Evolutionary conservation across 2,797 vertebrate species (phyloP).

Genomic region (Erpetoichthys calabaricus): DNA sequence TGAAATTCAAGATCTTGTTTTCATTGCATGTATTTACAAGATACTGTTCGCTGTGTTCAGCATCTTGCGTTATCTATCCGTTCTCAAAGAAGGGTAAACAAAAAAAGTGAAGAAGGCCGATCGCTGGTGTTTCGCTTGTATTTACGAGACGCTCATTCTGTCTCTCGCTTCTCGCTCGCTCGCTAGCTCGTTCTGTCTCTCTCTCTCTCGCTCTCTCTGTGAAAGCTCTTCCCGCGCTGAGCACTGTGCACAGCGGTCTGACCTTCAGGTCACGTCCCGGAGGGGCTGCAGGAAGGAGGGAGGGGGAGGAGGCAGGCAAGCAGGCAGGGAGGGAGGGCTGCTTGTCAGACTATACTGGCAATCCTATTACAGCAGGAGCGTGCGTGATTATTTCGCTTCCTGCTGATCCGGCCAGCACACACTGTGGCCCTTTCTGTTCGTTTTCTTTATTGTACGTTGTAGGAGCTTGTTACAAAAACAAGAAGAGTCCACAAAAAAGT

Average conservation of each 20-base stretch:
- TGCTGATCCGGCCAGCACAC: slow-evolving; percentile 5
- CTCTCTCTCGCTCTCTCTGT: not conserved
- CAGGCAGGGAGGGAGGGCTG: slow-evolving; percentile 4
- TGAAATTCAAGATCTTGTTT: too few relatives aligned
- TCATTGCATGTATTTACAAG: too few relatives aligned
- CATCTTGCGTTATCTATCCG: too few relatives aligned
- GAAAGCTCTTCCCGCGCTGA: slow-evolving; percentile 20
- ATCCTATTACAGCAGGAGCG: slow-evolving; percentile 16
- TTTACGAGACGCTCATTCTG: slow-evolving; percentile 13
- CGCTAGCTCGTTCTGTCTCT: not conserved
- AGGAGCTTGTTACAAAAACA: too few relatives aligned
- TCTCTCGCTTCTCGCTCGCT: too few relatives aligned
- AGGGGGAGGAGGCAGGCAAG: not conserved
- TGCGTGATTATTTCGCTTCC: slow-evolving; percentile 15
- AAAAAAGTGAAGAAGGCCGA: too few relatives aligned
- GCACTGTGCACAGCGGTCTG: slow-evolving; percentile 34
- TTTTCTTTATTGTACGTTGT: not conserved
- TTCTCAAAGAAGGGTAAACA: too few relatives aligned
- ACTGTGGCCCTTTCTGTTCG: slow-evolving; percentile 3
- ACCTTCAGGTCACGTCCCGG: slow-evolving; percentile 44
- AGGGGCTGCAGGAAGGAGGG: slow-evolving; percentile 16
- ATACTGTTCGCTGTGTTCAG: too few relatives aligned
- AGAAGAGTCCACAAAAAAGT: too few relatives aligned
- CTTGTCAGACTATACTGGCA: slow-evolving; percentile 16
- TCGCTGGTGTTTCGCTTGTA: not conserved